Evolutionary conservation across 2,888 invertebrate genomes (phyloP), one percentile per base, ranked within the genome.

Genomic region (Xanthorhoe designata): DNA sequence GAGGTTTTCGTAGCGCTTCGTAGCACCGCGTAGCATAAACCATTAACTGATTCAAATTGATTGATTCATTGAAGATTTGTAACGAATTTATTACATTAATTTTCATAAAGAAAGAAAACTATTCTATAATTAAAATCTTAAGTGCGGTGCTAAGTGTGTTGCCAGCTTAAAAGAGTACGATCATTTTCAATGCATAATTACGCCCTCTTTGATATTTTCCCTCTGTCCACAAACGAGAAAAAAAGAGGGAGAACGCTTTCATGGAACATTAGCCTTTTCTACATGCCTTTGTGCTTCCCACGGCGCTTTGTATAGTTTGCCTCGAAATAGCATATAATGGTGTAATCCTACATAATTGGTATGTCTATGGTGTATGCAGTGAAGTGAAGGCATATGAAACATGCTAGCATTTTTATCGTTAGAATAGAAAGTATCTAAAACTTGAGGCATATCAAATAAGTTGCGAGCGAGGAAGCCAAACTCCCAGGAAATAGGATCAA

Each of bases 171-270:
- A 42, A 42, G 38, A 42, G 38, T 42, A 42, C 38, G 47, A 47
- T 47, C 47, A 47, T 17, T 47, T 17, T 17, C 47, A 8, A 17
- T 47, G 47, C 47, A 17, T 47, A 47, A 47, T 45, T 15, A 47
- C 10, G 19, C 17, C 15, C 29, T 17, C 52, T 54, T 7, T 61
- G 32, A 49, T 51, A 64, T 53, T 58, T 57, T 29, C 15, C 63
- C 57, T 57, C 52, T 19, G 24, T 10, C 15, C 15, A 57, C 61
- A 54, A 49, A 57, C 18, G 17, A 4, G 52, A 57, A 35, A 54
- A n/a, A 66, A 69, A 69, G 71, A 32, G 32, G 32, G 7, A 72
- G 59, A 68, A 57, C 61, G 69, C 63, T 72, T 70, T 68, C 62
- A 72, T 53, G 70, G 57, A 60, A 67, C 68, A 71, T 69, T 72